Conservation (phyloP, 2,888 invertebrate genomes). For the Capitulum mitella region DNA sequence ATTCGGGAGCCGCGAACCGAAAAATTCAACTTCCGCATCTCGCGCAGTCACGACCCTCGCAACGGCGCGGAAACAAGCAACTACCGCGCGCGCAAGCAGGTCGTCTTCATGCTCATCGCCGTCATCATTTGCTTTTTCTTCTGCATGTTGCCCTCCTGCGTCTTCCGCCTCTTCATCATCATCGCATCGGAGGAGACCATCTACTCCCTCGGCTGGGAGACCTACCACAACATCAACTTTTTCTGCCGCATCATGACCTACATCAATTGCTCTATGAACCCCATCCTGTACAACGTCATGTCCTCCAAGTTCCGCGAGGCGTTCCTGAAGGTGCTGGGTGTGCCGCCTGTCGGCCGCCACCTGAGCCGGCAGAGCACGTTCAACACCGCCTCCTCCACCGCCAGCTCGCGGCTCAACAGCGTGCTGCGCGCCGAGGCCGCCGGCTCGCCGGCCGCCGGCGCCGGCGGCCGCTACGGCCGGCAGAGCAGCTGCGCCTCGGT, state of each 20-base stretch:
- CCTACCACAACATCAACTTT: constrained; percentile 72
- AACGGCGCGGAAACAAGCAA: constrained; percentile 1
- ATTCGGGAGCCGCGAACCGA: constrained; percentile 54
- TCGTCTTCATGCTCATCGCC: constrained; percentile 79
- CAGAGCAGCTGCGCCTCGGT: constrained; percentile 34
- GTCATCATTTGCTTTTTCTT: constrained; percentile 85
- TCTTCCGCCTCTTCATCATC: constrained; percentile 79
- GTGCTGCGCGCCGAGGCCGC: not conserved
- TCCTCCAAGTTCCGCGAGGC: constrained; percentile 73
- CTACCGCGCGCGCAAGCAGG: constrained; percentile 49
- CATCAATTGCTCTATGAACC: constrained; percentile 84
- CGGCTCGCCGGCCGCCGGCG: not conserved
- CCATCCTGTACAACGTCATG: constrained; percentile 84
- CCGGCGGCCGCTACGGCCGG: constrained; percentile 30
- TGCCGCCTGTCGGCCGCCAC: constrained; percentile 26
- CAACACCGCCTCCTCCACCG: constrained; percentile 32
- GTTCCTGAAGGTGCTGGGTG: constrained; percentile 48
- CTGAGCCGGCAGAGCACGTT: constrained; percentile 34
- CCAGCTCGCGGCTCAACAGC: constrained; percentile 16
- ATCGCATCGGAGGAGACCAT: constrained; percentile 56
- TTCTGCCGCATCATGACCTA: constrained; percentile 81
- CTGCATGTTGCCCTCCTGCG: constrained; percentile 79
- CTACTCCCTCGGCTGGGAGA: constrained; percentile 62
- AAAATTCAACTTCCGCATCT: not conserved
- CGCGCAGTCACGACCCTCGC: not conserved